Evolutionary conservation across 2,797 vertebrate genomes (phyloP).

Genomic region (Ambastaia sidthimunki): DNA sequence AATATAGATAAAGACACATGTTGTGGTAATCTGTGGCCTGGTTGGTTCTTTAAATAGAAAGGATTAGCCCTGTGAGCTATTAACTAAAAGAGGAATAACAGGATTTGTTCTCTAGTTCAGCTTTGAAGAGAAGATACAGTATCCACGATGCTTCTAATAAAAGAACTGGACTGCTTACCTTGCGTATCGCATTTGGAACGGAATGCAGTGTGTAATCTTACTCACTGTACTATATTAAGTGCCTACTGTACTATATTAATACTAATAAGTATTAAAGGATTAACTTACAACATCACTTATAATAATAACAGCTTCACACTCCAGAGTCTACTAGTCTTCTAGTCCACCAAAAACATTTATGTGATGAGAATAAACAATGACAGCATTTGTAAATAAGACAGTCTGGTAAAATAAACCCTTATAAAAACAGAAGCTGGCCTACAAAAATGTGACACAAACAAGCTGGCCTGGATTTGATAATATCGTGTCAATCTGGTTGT

Average conservation of each 20-base stretch:
- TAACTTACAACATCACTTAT: not conserved
- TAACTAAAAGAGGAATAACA: conserved; percentile 27
- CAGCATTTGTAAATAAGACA: not conserved
- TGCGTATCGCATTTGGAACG: not conserved
- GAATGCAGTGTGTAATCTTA: not conserved
- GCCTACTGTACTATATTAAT: not conserved
- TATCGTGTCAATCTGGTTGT: conserved; percentile 25
- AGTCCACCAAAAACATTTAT: not conserved
- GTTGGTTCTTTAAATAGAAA: conserved; percentile 78
- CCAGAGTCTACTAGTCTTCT: not conserved
- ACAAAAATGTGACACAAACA: not conserved
- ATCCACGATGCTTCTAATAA: conserved; percentile 21
- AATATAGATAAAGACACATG: conserved; percentile 42
- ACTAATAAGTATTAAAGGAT: not conserved
- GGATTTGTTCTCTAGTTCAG: conserved; percentile 31
- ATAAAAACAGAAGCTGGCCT: conserved; percentile 10
- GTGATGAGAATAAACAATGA: not conserved
- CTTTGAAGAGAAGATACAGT: not conserved
- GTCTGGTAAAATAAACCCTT: not conserved
- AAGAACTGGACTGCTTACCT: conserved; percentile 8
- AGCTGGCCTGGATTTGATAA: conserved; percentile 33
- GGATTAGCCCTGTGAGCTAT: conserved; percentile 73
- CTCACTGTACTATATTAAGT: not conserved
- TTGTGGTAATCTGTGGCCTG: conserved; percentile 75
- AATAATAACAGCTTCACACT: not conserved